Base-by-base conservation (phyloP, 2,888 invertebrate species). In the Agapetus fuscipes region DNA sequence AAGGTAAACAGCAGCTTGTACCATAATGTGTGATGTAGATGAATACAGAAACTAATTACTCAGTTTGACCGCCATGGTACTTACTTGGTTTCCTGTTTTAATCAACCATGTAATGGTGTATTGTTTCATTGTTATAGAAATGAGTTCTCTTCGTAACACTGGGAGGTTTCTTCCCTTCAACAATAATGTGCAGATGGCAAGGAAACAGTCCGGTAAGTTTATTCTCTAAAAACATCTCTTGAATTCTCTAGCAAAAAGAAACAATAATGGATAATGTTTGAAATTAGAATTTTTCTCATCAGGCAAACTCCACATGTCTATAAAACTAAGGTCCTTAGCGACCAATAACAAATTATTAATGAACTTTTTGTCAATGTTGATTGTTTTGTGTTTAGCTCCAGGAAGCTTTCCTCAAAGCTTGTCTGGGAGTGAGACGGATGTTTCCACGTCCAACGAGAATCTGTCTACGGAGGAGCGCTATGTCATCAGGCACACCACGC, bases 401-500 rank as follows among this genome's bases (percentile, higher is more conserved):
- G 73, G 67, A 55, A 76, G 74, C 49, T 78, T 80, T 55, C 76
- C 76, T 29, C 80, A 80, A 66, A 85, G 84, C 60, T 67, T 85
- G 50, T 85, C 88, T 51, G 88, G 88, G 25, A 88, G 88, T 58
- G 90, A 90, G 64, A 86, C 89, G 3, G 89, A 90, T 69, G 81
- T 88, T 41, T 89, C 88, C 10, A 89, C 89, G 31, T 90, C 89
- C 11, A 88, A 83, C 51, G 90, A 91, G 62, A 91, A 90, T 63
- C 65, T 93, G 48, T 87, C 86, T 24, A 76, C 83, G 53, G 87
- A 88, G 61, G 87, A 88, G 58, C 73, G 85, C 50, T 85, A 84
- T 66, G 84, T 86, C 30, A 82, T 88, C 46, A 69, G 82, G 49
- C 84, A 84, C 54, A 84, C 83, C 1, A 80, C 84, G 4, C 71